These are phyloP conservation scores for Dichetophora obliterata DNA, from an alignment of 2,888 invertebrate species.

Conservation along the genomic window DNA sequence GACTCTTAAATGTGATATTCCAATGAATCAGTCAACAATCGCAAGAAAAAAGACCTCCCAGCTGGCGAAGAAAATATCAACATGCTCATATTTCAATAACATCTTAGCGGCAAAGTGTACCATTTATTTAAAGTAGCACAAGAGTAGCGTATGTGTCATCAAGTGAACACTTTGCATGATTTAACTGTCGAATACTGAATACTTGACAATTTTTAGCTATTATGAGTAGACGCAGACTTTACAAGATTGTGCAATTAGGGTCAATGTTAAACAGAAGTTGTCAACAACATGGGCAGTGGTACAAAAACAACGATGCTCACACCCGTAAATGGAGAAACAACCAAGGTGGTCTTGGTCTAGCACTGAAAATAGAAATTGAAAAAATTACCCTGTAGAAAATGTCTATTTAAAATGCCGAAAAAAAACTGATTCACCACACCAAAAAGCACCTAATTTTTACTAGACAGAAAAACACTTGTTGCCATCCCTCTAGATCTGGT, in stretches of 20 bases:
- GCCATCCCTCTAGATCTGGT: neutral
- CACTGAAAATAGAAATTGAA: neutral
- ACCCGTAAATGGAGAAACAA: constrained; percentile 6
- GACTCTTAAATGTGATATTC: too few relatives aligned
- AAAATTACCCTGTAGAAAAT: neutral
- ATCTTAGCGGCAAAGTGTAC: neutral
- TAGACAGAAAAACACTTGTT: neutral
- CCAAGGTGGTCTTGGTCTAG: constrained; percentile 14
- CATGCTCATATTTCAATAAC: too few relatives aligned
- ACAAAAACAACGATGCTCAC: constrained; percentile 16
- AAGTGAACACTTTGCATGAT: neutral
- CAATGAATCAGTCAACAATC: too few relatives aligned
- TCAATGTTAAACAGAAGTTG: constrained; percentile 2
- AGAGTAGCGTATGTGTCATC: neutral
- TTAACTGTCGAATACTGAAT: neutral
- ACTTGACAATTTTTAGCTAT: neutral
- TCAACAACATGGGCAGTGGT: constrained; percentile 1
- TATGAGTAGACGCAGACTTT: neutral
- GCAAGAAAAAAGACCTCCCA: too few relatives aligned
- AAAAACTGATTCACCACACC: constrained; percentile 9
- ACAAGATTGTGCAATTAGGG: constrained; percentile 13
- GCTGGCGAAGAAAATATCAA: too few relatives aligned
- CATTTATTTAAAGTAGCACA: neutral
- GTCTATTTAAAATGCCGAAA: neutral
- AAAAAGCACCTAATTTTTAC: neutral